phyloP scores from a whole-genome alignment of 2,888 invertebrate species.

The Pollenia griseotomentosa region DNA sequence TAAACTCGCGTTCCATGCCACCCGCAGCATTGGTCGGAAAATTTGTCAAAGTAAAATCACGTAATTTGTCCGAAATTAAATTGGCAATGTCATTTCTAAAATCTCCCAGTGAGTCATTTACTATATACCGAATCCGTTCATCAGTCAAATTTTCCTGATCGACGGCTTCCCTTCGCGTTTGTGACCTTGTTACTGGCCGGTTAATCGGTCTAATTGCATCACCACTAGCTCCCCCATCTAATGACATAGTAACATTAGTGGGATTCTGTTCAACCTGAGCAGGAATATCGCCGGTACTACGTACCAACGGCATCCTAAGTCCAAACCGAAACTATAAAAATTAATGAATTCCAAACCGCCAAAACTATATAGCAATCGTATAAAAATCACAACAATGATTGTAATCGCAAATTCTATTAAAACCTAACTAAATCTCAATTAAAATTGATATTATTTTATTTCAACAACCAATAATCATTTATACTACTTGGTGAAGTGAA shows the following conservation, averaged over 20 bases:
- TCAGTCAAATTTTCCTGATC: neutral
- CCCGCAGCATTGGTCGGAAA: neutral
- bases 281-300: slow-evolving; percentile 5
- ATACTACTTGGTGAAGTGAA: no score
- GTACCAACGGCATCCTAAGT: neutral
- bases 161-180: neutral
- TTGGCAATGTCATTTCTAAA: neutral
- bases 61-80: neutral
- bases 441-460: no score
- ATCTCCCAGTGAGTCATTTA: neutral
- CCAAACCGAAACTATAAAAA: neutral
- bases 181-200: neutral
- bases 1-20: neutral
- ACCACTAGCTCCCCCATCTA: neutral
- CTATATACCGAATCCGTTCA: neutral
- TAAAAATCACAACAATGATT: no score
- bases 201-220: neutral
- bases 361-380: neutral
- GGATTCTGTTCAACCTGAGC: neutral
- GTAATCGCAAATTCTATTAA: no score
- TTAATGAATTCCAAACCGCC: neutral
- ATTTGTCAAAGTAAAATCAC: neutral
- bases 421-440: no score
- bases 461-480: no score
- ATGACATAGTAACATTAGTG: no score